Conservation (phyloP, 2,113 vertebrate species). For the Menidia beryllina region DNA sequence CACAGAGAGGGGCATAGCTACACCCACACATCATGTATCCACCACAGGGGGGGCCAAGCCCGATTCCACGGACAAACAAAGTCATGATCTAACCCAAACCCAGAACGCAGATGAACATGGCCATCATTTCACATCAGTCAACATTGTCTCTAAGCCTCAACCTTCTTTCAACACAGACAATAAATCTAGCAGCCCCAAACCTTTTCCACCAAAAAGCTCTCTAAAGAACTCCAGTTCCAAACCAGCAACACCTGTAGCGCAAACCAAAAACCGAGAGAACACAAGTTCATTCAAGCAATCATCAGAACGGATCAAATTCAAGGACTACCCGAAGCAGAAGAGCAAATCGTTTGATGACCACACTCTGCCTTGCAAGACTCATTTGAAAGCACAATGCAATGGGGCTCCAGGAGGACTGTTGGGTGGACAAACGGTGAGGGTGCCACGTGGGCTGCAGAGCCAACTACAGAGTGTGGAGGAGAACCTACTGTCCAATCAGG, state of each 20-base stretch:
- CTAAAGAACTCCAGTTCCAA: slow-evolving; percentile 31
- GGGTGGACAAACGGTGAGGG: slow-evolving; percentile 26
- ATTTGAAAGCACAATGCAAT: slow-evolving; percentile 80
- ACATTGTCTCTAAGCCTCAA: slow-evolving; percentile 39
- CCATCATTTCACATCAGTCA: slow-evolving; percentile 24
- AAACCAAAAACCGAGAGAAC: slow-evolving; percentile 54
- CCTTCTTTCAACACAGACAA: slow-evolving; percentile 38
- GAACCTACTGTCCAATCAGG: slow-evolving; percentile 93
- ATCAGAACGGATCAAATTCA: slow-evolving; percentile 43
- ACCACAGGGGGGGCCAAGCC: slow-evolving; percentile 28
- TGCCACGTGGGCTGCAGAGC: slow-evolving; percentile 83
- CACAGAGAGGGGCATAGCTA: slow-evolving; percentile 23
- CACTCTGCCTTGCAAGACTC: slow-evolving; percentile 68
- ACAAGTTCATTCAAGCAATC: slow-evolving; percentile 23
- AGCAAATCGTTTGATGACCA: slow-evolving; percentile 61
- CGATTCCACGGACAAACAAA: slow-evolving; percentile 35
- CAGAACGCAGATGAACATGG: slow-evolving; percentile 40
- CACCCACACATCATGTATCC: slow-evolving; percentile 20
- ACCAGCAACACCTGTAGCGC: slow-evolving; percentile 49
- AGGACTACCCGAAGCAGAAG: slow-evolving; percentile 60
- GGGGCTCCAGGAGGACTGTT: slow-evolving; percentile 83
- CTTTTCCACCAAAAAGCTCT: slow-evolving; percentile 57
- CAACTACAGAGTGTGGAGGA: slow-evolving; percentile 94
- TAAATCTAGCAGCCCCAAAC: slow-evolving; percentile 49
- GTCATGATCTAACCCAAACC: slow-evolving; percentile 9